These are phyloP conservation scores for Corythornis madagascariensis DNA, from an alignment of 2,113 vertebrate species.

Conservation along the genomic window DNA sequence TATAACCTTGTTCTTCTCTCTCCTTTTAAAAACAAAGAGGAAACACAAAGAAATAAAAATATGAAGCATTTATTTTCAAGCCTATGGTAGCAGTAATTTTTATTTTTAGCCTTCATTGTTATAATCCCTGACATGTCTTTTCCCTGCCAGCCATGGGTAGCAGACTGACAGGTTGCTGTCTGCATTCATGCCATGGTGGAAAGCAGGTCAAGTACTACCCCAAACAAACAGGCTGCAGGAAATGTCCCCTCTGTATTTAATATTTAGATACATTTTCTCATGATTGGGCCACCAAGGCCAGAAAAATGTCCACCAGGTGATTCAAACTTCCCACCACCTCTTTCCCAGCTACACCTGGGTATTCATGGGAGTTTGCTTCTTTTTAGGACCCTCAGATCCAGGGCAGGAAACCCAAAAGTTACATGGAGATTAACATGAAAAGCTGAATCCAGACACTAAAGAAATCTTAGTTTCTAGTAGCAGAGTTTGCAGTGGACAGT, in stretches of 20 bases:
- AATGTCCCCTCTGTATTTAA: neutral
- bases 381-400: neutral
- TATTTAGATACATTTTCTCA: neutral
- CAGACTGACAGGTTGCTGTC: neutral
- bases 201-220: neutral
- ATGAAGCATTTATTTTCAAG: constrained; percentile 27
- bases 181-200: neutral
- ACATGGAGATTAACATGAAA: neutral
- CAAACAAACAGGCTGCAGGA: neutral
- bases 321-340: neutral
- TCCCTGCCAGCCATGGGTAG: neutral
- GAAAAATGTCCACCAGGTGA: neutral
- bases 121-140: neutral
- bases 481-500: neutral
- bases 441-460: neutral
- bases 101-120: neutral
- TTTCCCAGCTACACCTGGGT: neutral
- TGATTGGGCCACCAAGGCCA: neutral
- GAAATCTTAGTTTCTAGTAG: neutral
- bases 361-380: neutral
- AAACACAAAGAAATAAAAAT: constrained; percentile 23
- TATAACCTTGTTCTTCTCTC: constrained; percentile 1
- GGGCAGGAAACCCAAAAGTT: neutral
- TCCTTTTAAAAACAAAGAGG: constrained; percentile 34
- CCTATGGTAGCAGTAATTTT: neutral